Percentiles rank a stretch among this genome's conserved stretches.
Conservation (phyloP, 2,797 vertebrate genomes). For the Sylvia borin region DNA sequence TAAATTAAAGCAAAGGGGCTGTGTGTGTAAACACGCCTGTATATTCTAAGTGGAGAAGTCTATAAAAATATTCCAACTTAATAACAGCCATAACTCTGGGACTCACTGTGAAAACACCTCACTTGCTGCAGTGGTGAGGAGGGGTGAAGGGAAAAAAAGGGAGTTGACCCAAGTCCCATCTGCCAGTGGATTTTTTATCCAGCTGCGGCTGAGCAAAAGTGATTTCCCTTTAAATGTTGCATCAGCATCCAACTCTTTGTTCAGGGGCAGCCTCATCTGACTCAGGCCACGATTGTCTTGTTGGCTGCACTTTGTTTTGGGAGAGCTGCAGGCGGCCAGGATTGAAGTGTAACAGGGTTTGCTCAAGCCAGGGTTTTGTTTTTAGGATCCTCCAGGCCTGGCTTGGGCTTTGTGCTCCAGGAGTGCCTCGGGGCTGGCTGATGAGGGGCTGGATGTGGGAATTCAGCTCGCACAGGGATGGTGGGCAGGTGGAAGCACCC, state of each 20-base stretch:
- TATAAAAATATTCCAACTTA: slow-evolving; percentile 29
- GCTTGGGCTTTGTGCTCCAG: background rate
- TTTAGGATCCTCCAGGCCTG: background rate
- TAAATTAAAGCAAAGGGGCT: slow-evolving; percentile 19
- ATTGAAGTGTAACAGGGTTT: slow-evolving; percentile 10
- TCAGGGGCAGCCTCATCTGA: background rate
- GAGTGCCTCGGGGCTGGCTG: background rate
- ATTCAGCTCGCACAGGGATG: background rate
- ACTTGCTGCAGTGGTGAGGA: background rate
- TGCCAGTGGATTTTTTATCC: background rate
- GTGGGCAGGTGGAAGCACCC: too few relatives aligned
- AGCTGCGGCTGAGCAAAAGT: background rate
- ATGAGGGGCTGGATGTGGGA: background rate
- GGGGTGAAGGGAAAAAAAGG: background rate
- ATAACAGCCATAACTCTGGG: slow-evolving; percentile 21
- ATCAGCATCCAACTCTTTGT: background rate
- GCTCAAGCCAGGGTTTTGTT: background rate
- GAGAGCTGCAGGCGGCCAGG: slow-evolving; percentile 39
- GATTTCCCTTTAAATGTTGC: background rate
- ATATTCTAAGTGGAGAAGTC: background rate
- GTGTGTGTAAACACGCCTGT: background rate
- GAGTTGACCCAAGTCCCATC: background rate
- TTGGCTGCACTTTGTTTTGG: slow-evolving; percentile 35
- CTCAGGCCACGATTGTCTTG: background rate
- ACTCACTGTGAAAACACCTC: background rate